phyloP scores from a whole-genome alignment of 2,888 invertebrate species.

The Acanthoscelides obtectus region DNA sequence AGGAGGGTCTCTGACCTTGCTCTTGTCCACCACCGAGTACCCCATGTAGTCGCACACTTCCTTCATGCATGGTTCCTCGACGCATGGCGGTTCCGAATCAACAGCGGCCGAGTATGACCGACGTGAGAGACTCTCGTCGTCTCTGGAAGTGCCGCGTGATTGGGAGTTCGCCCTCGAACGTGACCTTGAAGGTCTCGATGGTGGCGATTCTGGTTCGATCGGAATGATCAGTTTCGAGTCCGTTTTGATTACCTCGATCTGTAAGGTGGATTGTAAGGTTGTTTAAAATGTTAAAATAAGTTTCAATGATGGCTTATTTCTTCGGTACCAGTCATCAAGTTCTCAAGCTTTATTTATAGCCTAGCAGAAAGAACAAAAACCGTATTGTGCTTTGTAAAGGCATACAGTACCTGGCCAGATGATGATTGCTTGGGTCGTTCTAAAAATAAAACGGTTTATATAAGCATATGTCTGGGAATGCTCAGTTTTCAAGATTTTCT shows the following conservation, averaged over 20 bases:
- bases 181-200: slow-evolving; percentile 55
- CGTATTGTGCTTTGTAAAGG: no score
- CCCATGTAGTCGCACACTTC: slow-evolving; percentile 51
- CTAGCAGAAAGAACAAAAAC: no score
- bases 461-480: no score
- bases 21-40: slow-evolving; percentile 75
- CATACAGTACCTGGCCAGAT: no score
- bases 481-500: no score
- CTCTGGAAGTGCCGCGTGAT: slow-evolving; percentile 7
- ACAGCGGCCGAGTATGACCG: slow-evolving; percentile 54
- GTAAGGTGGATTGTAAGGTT: slow-evolving; percentile 35
- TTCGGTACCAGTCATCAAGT: no score
- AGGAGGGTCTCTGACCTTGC: slow-evolving; percentile 45
- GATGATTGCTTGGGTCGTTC: no score
- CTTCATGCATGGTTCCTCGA: slow-evolving; percentile 42
- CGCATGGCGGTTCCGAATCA: slow-evolving; percentile 39
- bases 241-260: slow-evolving; percentile 63
- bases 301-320: no score
- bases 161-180: slow-evolving; percentile 52
- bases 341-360: no score
- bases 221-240: slow-evolving; percentile 65
- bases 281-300: no score
- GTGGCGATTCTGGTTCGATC: slow-evolving; percentile 42
- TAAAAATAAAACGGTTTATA: no score
- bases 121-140: slow-evolving; percentile 40